Conservation (phyloP, 2,797 vertebrate species). For the Falco rusticolus region DNA sequence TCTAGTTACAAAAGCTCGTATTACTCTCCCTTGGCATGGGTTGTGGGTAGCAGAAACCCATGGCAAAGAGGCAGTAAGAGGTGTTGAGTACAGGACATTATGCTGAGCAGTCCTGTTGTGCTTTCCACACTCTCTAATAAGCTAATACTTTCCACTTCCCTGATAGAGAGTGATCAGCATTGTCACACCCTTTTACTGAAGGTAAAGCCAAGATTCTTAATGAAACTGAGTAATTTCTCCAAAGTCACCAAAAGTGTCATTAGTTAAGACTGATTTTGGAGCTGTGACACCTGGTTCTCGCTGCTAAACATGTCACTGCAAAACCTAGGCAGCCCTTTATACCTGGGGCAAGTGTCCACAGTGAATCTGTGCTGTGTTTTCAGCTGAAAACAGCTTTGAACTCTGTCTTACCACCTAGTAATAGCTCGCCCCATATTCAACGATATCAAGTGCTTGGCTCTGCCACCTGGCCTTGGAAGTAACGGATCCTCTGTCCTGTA, state of each 20-base stretch:
- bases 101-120: not conserved
- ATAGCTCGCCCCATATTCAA: not conserved
- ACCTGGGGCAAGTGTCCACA: not conserved
- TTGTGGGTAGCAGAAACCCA: not conserved
- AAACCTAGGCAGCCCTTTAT: not conserved
- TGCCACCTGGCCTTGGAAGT: not conserved
- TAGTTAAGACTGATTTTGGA: not conserved
- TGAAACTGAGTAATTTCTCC: not conserved
- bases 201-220: not conserved
- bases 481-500: not conserved
- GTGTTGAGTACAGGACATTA: not conserved
- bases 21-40: not conserved
- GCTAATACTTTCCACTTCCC: not conserved
- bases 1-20: not conserved
- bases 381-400: not conserved
- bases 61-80: fast-evolving
- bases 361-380: not conserved
- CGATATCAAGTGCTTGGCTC: not conserved
- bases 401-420: not conserved
- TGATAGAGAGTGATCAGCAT: not conserved
- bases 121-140: not conserved
- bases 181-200: not conserved
- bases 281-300: not conserved
- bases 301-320: not conserved
- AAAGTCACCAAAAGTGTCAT: not conserved